These are phyloP conservation scores for Myripristis jacobus DNA, from an alignment of 2,797 vertebrate genomes.

Conservation along the genomic window DNA sequence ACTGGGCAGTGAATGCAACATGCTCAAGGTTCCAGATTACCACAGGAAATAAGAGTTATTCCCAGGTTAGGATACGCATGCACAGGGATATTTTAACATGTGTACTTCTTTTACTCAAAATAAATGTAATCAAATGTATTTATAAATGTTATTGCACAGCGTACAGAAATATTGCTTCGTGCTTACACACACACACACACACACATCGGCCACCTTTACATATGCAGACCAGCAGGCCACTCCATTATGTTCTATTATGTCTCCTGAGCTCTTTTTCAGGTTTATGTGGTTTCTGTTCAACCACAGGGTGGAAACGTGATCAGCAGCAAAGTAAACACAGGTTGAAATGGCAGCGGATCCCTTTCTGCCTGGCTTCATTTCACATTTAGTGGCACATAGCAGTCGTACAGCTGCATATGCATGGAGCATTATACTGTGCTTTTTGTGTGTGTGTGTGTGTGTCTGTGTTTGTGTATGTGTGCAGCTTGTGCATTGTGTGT, in stretches of 20 bases:
- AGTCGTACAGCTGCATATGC: conserved; percentile 1
- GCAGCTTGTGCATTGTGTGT: conserved; percentile 36
- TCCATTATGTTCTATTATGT: conserved; percentile 37
- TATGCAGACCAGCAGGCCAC: conserved; percentile 29
- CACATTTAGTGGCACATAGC: conserved; percentile 43
- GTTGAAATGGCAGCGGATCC: conserved; percentile 47
- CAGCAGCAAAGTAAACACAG: conserved; percentile 63
- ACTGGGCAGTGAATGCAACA: conserved; percentile 32
- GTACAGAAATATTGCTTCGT: conserved; percentile 23
- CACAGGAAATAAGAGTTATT: conserved; percentile 20
- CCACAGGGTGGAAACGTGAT: conserved; percentile 62
- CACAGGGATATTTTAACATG: conserved; percentile 17
- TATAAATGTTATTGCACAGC: conserved; percentile 8
- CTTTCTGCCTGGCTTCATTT: conserved; percentile 48
- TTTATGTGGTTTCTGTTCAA: conserved; percentile 53
- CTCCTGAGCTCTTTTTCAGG: conserved; percentile 49
- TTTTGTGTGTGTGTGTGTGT: conserved; percentile 3
- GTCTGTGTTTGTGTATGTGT: not conserved
- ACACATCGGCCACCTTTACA: conserved; percentile 5
- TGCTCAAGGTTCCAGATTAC: conserved; percentile 32
- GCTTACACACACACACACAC: not conserved
- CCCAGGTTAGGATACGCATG: conserved; percentile 30
- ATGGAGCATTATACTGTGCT: conserved; percentile 18
- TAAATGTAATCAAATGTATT: conserved; percentile 45
- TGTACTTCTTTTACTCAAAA: conserved; percentile 35